Evolutionary conservation across 2,888 invertebrate genomes (phyloP).

Genomic region (Nomada goodeniana): DNA sequence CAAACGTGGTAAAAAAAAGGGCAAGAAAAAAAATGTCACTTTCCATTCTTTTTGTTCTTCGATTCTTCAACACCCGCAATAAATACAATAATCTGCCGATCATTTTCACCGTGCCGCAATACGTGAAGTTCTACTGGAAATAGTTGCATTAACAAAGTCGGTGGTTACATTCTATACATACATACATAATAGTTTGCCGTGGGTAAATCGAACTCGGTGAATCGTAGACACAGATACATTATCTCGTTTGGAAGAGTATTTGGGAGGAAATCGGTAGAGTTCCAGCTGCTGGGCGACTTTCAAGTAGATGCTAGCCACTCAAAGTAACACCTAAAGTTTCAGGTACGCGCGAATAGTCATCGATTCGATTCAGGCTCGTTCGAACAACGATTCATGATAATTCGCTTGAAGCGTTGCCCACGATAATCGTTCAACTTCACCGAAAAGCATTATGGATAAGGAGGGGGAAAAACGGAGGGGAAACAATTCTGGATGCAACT

Average conservation of each 20-base stretch:
- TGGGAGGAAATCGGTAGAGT: conserved; percentile 21
- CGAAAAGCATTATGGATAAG: not conserved
- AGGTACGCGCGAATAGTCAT: conserved; percentile 48
- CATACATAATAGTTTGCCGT: conserved; percentile 4
- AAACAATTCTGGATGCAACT: not conserved
- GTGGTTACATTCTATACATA: conserved; percentile 14
- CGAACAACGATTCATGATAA: not conserved
- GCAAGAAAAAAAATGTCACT: too few relatives aligned
- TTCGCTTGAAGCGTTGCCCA: not conserved
- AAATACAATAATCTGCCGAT: not conserved
- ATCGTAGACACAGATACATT: conserved; percentile 19
- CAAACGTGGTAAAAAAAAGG: too few relatives aligned
- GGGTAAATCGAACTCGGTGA: conserved; percentile 30
- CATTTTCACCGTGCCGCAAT: not conserved
- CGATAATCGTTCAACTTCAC: not conserved
- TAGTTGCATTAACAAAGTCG: conserved; percentile 18
- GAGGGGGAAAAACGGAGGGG: too few relatives aligned
- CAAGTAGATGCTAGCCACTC: conserved; percentile 34
- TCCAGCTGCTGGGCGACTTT: conserved; percentile 25
- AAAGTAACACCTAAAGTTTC: conserved; percentile 40
- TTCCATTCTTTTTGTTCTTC: not conserved
- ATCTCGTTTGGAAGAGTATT: conserved; percentile 9
- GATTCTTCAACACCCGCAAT: not conserved
- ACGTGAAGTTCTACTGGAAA: conserved; percentile 5
- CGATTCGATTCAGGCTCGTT: conserved; percentile 31